Percentiles rank a stretch among this genome's conserved stretches.
Conservation (phyloP, 1,140 invertebrate genomes). For the Hypothenemus hampei region DNA sequence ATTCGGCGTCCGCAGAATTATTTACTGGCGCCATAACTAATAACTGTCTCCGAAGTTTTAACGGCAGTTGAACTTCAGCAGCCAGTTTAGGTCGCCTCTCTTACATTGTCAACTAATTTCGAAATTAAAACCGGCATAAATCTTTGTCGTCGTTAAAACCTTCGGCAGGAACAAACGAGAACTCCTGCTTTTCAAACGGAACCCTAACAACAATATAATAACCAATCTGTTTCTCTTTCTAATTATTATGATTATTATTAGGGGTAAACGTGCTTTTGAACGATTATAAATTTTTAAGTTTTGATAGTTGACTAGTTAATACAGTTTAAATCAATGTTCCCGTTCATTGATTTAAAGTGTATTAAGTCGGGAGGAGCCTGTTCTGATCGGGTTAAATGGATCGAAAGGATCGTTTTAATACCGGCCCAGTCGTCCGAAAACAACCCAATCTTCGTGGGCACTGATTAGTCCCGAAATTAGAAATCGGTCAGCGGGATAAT, state of each 20-base stretch:
- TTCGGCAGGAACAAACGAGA: too few species aligned
- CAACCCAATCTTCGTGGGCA: conserved; percentile 1
- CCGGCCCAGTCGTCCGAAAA: neutral
- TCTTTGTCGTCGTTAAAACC: conserved; percentile 10
- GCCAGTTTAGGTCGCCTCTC: conserved; percentile 15
- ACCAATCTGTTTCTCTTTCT: too few species aligned
- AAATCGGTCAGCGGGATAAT: conserved; percentile 12
- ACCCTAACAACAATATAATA: too few species aligned
- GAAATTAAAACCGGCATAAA: conserved; percentile 18
- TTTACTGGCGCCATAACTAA: conserved; percentile 20
- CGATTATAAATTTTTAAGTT: too few species aligned
- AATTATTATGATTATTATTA: too few species aligned
- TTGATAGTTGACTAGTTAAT: too few species aligned
- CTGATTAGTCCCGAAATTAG: conserved; percentile 10
- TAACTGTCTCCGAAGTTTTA: conserved; percentile 23
- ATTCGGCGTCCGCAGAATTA: conserved; percentile 5
- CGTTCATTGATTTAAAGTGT: too few species aligned
- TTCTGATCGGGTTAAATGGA: conserved; percentile 11
- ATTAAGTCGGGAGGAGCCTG: neutral
- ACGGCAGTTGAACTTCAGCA: conserved; percentile 22
- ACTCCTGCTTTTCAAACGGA: too few species aligned
- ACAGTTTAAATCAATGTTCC: too few species aligned
- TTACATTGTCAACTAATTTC: conserved; percentile 19
- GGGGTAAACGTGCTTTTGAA: too few species aligned
- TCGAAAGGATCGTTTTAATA: conserved; percentile 14